These are phyloP conservation scores for Arctia plantaginis DNA, from an alignment of 2,888 invertebrate genomes.

Conservation along the genomic window DNA sequence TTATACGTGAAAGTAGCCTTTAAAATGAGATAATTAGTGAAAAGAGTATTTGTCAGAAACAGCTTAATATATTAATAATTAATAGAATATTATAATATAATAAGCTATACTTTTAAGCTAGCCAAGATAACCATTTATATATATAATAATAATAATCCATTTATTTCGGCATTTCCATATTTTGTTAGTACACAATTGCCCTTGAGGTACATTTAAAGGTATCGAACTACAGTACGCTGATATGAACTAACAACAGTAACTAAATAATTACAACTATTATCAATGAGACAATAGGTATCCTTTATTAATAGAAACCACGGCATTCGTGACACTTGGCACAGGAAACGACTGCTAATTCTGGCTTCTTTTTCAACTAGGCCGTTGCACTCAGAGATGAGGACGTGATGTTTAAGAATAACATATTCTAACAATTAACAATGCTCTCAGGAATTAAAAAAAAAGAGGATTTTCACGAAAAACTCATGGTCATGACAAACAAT, in stretches of 20 bases:
- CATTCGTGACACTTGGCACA: constrained; percentile 26
- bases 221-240: too few species aligned
- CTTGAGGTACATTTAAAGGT: too few species aligned
- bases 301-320: constrained; percentile 11
- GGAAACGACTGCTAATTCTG: constrained; percentile 18
- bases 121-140: too few species aligned
- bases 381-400: constrained; percentile 12
- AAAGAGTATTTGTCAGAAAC: not conserved
- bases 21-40: not conserved
- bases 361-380: constrained; percentile 9
- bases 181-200: too few species aligned
- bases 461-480: too few species aligned
- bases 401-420: not conserved
- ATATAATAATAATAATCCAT: too few species aligned
- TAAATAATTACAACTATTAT: not conserved
- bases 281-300: not conserved
- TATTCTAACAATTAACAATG: not conserved
- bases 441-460: not conserved
- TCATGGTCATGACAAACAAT: too few species aligned
- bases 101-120: too few species aligned
- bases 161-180: too few species aligned
- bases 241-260: not conserved
- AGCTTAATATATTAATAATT: not conserved
- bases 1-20: too few species aligned
- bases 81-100: too few species aligned